Evolutionary conservation across 1,140 invertebrate species (phyloP), one percentile per base, ranked within the genome.

Genomic region (Eupeodes corollae): DNA sequence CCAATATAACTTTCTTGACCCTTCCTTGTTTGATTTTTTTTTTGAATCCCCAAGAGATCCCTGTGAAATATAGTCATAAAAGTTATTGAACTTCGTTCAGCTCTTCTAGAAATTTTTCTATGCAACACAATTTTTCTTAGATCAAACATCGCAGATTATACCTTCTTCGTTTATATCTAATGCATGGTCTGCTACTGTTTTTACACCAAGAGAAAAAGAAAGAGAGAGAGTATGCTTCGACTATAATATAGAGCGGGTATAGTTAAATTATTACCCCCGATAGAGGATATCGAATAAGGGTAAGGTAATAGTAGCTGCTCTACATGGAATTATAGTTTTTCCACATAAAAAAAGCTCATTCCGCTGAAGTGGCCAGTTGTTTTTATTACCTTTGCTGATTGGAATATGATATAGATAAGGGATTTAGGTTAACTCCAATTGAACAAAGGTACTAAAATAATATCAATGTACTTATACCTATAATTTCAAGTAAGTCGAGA

Each of bases 361-460:
- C 21, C 21, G 21, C 3, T 26, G 39, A 43, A 43, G 42, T 43
- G 42, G 26, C 42, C 42, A 43, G 42, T 43, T 43, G 42, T 43
- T 32, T 43, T 43, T 43, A 43, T 43, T 30, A 32, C 42, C 31
- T 32, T 12, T 13, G 42, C 21, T 43, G 42, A 43, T 43, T 43
- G 31, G 21, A 32, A 43, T 43, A 43, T 43, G 21, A 43, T 32
- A 26, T 26, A 26, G 21, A 26, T 13, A 30, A 31, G 31, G 42
- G 42, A 41, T 41, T 41, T 21, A n/a, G n/a, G n/a, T n/a, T n/a
- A n/a, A 26, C 21, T 26, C 21, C 32, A 33, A 9, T 33, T 33
- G 21, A 26, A 8, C 21, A 8, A 8, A 26, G 3, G 21, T 8
- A 26, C 21, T 26, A 26, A 26, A 26, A 26, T 8, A 26, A 26